Evolutionary conservation across 2,888 invertebrate species (phyloP), one percentile per base, ranked within the genome.

Genomic region (Macaria liturata): DNA sequence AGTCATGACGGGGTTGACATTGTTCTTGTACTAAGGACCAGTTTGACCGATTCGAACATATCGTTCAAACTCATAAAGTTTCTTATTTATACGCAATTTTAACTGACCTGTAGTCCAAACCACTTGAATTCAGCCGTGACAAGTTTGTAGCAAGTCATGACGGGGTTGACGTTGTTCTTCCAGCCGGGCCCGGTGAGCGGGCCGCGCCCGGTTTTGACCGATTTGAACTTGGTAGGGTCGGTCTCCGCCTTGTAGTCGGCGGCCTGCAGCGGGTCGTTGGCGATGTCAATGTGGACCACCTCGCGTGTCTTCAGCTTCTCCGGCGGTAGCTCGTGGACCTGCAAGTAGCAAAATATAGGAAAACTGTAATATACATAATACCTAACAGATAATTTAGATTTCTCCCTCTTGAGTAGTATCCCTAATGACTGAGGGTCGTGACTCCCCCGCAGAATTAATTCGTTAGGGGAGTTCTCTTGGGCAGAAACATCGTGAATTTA

Each of bases 141-240:
- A 70, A 99, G 93, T 91, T 99, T 99, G 91, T 99, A 99, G 85
- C 98, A 98, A 52, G 98, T 98, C 99, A 99, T 99, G 62, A 98
- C 96, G 20, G 98, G 98, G 54, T 95, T 91, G 47, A 95, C 94
- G 44, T 93, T 94, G 57, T 94, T 93, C 88, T 95, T 95, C 98
- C 98, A 98, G 67, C 95, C 94, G 69, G 94, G 92, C 0, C 95
- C 95, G 62, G 92, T 86, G 57, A 99, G 94, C 43, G 98, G 99
- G 6, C 99, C 99, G 75, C 99, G 95, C 9, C 97, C 97, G 9
- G 99, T 98, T 93, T 99, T 99, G 75, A 91, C 87, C 50, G 98
- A 99, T 84, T 96, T 95, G 89, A 97, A 98, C 83, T 95, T 96
- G 47, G 94, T 93, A 37, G 92, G 92, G 70, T 92, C 92, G 9